Conservation (phyloP, 2,797 vertebrate species). For the Pitangus sulphuratus region DNA sequence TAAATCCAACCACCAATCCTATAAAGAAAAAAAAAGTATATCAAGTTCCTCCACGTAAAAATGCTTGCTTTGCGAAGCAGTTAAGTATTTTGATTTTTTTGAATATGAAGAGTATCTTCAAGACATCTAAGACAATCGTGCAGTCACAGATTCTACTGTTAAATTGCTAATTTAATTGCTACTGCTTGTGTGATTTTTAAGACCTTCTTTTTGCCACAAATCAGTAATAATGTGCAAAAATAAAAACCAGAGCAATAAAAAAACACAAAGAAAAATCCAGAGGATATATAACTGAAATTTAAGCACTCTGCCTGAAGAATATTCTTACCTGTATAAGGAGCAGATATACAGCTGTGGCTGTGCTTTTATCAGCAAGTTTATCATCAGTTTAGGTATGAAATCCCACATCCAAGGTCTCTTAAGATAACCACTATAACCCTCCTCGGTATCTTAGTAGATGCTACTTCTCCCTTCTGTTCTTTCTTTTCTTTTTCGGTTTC, state of each 20-base stretch:
- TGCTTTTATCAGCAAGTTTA: neutral
- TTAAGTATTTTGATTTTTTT: neutral
- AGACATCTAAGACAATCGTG: neutral
- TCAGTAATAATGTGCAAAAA: neutral
- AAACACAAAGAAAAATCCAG: neutral
- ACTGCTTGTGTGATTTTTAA: neutral
- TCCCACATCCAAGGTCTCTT: neutral
- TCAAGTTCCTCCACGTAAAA: neutral
- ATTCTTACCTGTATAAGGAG: neutral
- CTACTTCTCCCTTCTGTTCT: neutral
- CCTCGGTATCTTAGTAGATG: neutral
- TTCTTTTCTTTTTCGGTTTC: neutral
- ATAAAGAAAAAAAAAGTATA: neutral
- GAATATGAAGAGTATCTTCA: neutral
- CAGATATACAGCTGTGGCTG: neutral
- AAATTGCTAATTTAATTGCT: neutral
- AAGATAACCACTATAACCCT: neutral
- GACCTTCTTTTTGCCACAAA: neutral
- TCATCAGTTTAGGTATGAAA: neutral
- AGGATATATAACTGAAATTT: neutral
- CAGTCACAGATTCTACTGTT: neutral
- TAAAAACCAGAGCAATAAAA: neutral
- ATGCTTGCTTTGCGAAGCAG: neutral
- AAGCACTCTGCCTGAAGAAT: neutral
- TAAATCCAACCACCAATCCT: constrained; percentile 93